Evolutionary conservation across 30 jellyfish, hydroid and myxozoan species (phyloP).

Genomic region (Morbakka virulenta): DNA sequence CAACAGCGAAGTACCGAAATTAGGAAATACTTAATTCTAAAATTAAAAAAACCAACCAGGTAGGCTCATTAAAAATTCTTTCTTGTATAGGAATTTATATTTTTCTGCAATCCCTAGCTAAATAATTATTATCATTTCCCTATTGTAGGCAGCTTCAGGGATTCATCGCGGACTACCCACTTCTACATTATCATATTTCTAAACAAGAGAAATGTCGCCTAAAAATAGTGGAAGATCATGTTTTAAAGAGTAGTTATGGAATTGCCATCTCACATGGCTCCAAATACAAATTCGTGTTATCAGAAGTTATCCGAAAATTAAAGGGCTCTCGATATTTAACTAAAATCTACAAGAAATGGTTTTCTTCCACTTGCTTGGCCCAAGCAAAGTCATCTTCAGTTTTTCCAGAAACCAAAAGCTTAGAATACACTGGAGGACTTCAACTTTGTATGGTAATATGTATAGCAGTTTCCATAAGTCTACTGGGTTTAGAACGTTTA

Average conservation of each 20-base stretch:
- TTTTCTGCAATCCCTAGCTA: no score
- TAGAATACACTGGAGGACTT: neutral
- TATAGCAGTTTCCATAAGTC: neutral
- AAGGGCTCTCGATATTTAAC: neutral
- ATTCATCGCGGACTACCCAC: neutral
- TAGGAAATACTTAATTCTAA: no score
- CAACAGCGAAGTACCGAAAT: no score
- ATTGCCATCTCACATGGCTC: neutral
- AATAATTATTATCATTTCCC: no score
- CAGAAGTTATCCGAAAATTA: neutral
- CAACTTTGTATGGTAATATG: neutral
- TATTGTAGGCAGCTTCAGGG: neutral
- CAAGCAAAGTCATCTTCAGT: neutral
- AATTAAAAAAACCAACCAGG: no score
- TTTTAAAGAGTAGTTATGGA: neutral
- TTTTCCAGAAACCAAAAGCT: neutral
- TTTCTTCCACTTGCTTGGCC: neutral
- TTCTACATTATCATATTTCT: neutral
- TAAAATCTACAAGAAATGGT: neutral
- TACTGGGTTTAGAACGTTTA: neutral
- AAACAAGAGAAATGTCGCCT: neutral
- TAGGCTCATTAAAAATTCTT: no score
- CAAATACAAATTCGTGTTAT: neutral
- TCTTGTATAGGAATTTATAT: no score
- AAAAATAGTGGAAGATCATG: neutral